Evolutionary conservation across 2,888 invertebrate species (phyloP).

Genomic region (Drosophila ustulata): DNA sequence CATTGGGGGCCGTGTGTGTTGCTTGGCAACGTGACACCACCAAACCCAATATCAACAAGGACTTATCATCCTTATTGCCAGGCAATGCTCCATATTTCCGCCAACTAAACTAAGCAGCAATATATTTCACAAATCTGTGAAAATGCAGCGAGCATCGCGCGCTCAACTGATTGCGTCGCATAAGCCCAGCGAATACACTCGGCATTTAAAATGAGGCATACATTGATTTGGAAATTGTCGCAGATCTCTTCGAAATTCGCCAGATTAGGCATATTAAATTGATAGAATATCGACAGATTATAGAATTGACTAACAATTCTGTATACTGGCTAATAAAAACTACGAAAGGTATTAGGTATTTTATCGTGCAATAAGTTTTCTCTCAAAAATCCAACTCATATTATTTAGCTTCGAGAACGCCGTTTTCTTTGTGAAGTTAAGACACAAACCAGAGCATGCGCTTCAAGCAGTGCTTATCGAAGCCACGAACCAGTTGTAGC

Average conservation of each 20-base stretch:
- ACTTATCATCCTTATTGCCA: conserved; percentile 7
- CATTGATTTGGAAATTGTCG: neutral
- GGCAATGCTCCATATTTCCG: conserved; percentile 17
- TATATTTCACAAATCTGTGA: neutral
- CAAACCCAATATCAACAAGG: conserved; percentile 4
- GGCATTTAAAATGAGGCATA: neutral
- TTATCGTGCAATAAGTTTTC: too few species aligned
- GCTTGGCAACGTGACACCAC: conserved; percentile 15
- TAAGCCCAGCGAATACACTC: neutral
- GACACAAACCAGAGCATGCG: too few species aligned
- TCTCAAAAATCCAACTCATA: too few species aligned
- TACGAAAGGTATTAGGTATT: too few species aligned
- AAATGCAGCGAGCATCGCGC: conserved; percentile 5
- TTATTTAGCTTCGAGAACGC: too few species aligned
- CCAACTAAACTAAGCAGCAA: conserved; percentile 10
- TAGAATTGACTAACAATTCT: too few species aligned
- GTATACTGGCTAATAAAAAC: too few species aligned
- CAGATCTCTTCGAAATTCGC: neutral
- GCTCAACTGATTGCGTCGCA: neutral
- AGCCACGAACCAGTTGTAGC: too few species aligned
- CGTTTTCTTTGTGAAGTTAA: too few species aligned
- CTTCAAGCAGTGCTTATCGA: too few species aligned
- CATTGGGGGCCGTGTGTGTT: conserved; percentile 4
- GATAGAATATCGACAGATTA: neutral
- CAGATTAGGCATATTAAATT: neutral